Evolutionary conservation across 2,113 vertebrate species (phyloP).

Genomic region (Erpornis zantholeuca): DNA sequence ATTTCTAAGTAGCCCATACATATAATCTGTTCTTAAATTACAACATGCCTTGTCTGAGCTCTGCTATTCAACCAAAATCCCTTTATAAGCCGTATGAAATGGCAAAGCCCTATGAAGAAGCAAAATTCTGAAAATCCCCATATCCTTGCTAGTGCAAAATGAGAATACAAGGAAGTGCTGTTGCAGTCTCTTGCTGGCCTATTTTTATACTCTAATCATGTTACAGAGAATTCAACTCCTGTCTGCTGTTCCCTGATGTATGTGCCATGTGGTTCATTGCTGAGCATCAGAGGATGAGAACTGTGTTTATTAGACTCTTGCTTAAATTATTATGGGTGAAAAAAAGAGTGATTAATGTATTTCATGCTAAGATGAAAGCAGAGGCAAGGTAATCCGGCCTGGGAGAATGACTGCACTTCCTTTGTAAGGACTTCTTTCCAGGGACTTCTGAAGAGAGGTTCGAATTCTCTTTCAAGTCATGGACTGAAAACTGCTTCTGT

Average conservation of each 20-base stretch:
- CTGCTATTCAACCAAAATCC: neutral
- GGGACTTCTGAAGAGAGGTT: neutral
- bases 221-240: neutral
- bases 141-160: neutral
- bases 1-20: neutral
- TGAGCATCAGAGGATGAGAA: neutral
- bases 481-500: neutral
- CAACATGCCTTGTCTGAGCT: neutral
- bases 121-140: neutral
- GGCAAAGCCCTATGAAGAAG: too few species aligned
- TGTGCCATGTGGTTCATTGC: neutral
- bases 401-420: neutral
- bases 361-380: neutral
- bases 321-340: neutral
- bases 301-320: neutral
- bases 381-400: neutral
- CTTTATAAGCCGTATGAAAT: neutral
- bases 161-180: neutral
- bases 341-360: neutral
- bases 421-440: neutral
- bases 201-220: neutral
- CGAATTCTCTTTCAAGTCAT: slow-evolving; percentile 2
- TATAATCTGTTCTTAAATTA: neutral
- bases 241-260: neutral
- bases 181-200: neutral